phyloP scores from a whole-genome alignment of 1,140 invertebrate species.

The Drosophila leontia region DNA sequence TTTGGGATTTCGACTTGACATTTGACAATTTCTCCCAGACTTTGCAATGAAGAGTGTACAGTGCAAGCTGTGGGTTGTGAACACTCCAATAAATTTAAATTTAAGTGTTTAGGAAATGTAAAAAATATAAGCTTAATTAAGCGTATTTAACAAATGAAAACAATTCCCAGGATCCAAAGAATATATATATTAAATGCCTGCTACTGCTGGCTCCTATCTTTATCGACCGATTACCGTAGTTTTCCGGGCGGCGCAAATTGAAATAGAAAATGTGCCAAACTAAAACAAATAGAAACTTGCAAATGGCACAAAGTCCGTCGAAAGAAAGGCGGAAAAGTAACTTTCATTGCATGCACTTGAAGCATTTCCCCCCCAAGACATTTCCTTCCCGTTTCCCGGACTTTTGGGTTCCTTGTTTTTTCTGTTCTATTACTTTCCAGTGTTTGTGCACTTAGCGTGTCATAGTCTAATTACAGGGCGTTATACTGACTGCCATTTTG shows the following conservation, averaged over 20 bases:
- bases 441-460: conserved; percentile 69
- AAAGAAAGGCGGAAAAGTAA: conserved; percentile 23
- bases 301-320: conserved; percentile 31
- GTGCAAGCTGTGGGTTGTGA: not conserved
- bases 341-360: conserved; percentile 59
- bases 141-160: not conserved
- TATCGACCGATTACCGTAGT: conserved; percentile 17
- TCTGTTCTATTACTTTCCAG: not conserved
- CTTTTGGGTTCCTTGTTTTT: not conserved
- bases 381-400: conserved; percentile 2
- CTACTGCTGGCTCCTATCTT: not conserved
- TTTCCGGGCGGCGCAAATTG: conserved; percentile 53
- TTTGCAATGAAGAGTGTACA: not conserved
- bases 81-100: not conserved
- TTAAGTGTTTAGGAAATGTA: not conserved
- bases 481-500: conserved; percentile 75
- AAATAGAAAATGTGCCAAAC: conserved; percentile 58
- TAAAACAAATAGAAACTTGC: conserved; percentile 51
- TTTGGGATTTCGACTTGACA: conserved; percentile 4
- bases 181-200: not conserved
- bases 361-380: conserved; percentile 39
- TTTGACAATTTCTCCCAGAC: not conserved
- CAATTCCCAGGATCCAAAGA: not conserved
- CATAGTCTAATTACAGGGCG: conserved; percentile 75
- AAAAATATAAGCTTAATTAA: not conserved